Base-by-base conservation (phyloP, 2,888 invertebrate genomes). In the Ommatoiulus sabulosus region DNA sequence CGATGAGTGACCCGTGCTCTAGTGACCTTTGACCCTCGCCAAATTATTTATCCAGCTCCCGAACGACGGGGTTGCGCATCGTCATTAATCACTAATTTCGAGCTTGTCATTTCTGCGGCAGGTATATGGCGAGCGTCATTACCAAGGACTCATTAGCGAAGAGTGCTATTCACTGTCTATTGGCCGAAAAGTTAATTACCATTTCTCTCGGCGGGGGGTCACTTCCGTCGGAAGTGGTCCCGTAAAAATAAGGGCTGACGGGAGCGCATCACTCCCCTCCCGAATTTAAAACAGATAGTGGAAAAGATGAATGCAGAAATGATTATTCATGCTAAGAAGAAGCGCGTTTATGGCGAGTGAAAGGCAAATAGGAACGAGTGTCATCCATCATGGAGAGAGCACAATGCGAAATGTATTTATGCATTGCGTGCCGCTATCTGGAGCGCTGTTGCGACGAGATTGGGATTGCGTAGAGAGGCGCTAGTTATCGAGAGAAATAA, bases 81-180 rank as follows among this genome's bases (percentile, higher is more conserved):
- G 44, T 48, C 86, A 86, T 86, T 86, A 86, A 86, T 86, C 86
- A 86, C 86, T n/a, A 86, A 86, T 86, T 86, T 86, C 46, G 46
- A 46, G 86, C 86, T 86, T 44, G 86, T 86, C 86, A 86, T 86
- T 86, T 46, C 20, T 44, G 24, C 10, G 35, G 44, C 86, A 86
- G 86, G 86, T 86, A 46, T 17, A n/a, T 12, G 44, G 35, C 48
- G 12, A 10, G 48, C 48, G 48, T 0, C 48, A 48, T 12, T 48
- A 12, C 48, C 1, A 48, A n/a, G 35, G 44, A 46, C 44, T 84
- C 84, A 84, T 84, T 84, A 84, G 44, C 43, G 84, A 24, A 15
- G 86, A 86, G 86, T 46, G 48, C 86, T n/a, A 44, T 86, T 86
- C 46, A 86, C 86, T 86, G 86, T 86, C 86, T 84, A 84, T 7